Conservation (phyloP, 2,888 invertebrate species). For the Drosophila acutilabella region DNA sequence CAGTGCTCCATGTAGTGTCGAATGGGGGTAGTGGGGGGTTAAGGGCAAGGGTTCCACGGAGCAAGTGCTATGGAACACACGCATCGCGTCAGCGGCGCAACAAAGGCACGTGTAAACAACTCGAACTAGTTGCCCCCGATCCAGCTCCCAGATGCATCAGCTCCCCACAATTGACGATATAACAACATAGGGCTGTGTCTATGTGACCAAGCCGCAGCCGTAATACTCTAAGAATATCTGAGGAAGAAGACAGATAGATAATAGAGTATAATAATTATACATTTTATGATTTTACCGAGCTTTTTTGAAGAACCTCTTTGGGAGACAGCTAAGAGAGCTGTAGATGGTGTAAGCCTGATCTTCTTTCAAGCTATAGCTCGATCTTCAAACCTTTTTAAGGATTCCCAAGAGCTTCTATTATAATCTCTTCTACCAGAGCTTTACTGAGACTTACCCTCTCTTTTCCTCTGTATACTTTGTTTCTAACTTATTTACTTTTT, state of each 20-base stretch:
- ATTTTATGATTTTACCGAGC: too few relatives aligned
- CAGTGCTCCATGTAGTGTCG: conserved; percentile 49
- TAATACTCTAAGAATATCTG: conserved; percentile 46
- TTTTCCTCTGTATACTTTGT: too few relatives aligned
- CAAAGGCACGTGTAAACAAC: conserved; percentile 81
- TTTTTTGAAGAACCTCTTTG: too few relatives aligned
- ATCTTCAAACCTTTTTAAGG: too few relatives aligned
- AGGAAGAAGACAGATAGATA: too few relatives aligned
- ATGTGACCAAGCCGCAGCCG: conserved; percentile 54
- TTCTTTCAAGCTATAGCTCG: too few relatives aligned
- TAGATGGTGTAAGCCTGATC: too few relatives aligned
- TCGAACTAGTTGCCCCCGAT: conserved; percentile 63
- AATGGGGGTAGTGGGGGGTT: background rate
- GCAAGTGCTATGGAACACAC: conserved; percentile 61
- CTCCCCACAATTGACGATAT: conserved; percentile 71
- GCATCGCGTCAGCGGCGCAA: conserved; percentile 76
- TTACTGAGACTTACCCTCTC: background rate
- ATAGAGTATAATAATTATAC: too few relatives aligned
- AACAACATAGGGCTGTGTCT: conserved; percentile 46
- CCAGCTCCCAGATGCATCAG: conserved; percentile 39
- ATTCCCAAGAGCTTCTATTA: too few relatives aligned
- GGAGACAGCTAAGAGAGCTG: too few relatives aligned
- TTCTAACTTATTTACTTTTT: background rate
- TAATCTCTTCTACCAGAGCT: too few relatives aligned
- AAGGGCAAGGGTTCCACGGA: background rate